phyloP scores from a whole-genome alignment of 2,113 vertebrate genomes.

The Myotis brandtii region DNA sequence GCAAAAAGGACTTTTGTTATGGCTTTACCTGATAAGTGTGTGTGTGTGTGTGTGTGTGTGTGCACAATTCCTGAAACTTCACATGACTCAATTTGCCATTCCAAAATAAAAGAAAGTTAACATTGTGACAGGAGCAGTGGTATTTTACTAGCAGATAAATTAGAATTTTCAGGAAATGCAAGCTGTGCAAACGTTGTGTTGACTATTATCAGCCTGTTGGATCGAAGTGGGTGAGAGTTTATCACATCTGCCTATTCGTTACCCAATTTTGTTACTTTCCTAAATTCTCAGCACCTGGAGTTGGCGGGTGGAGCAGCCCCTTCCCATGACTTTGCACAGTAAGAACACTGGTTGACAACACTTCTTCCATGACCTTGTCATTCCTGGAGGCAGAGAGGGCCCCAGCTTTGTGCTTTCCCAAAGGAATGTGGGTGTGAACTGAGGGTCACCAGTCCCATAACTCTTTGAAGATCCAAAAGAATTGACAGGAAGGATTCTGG shows the following conservation, averaged over 20 bases:
- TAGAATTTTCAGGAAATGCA: slow-evolving; percentile 67
- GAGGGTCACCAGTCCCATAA: neutral
- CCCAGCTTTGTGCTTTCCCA: neutral
- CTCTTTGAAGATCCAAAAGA: neutral
- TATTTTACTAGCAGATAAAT: slow-evolving; percentile 64
- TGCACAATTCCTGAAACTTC: slow-evolving; percentile 58
- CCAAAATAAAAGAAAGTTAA: slow-evolving; percentile 70
- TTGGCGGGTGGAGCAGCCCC: neutral
- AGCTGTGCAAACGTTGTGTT: slow-evolving; percentile 53
- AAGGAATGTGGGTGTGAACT: neutral
- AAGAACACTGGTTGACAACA: neutral
- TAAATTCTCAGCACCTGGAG: neutral
- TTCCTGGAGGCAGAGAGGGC: neutral
- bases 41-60: slow-evolving; percentile 30
- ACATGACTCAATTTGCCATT: slow-evolving; percentile 52
- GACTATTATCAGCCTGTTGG: neutral
- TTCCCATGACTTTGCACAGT: neutral
- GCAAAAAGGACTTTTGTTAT: slow-evolving; percentile 57
- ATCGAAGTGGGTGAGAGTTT: neutral
- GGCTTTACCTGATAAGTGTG: slow-evolving; percentile 25
- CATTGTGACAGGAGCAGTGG: neutral
- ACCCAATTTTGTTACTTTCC: neutral
- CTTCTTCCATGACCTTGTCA: neutral
- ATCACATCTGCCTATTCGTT: neutral
- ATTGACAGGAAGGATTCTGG: neutral